Conservation (phyloP, 2,888 invertebrate genomes). For the Lasius platythorax region DNA sequence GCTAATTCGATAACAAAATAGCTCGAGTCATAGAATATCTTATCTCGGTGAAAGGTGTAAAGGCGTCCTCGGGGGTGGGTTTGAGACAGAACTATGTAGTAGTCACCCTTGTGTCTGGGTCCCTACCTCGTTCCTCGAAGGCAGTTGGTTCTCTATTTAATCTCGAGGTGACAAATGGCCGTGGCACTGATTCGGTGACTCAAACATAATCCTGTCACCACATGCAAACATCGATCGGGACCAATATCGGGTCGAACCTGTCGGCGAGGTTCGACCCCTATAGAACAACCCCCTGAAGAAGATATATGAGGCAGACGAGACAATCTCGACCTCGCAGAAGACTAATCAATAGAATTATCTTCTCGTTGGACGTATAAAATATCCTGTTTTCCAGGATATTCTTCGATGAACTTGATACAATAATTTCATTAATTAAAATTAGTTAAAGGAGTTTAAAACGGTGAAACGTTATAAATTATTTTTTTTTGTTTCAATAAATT, state of each 20-base stretch:
- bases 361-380: conserved; percentile 36
- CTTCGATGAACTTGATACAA: not conserved
- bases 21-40: conserved; percentile 57
- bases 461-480: not conserved
- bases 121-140: conserved; percentile 67
- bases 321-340: conserved; percentile 46
- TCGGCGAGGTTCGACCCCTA: conserved; percentile 51
- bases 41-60: conserved; percentile 61
- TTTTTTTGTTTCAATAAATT: conserved; percentile 10
- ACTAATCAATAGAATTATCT: conserved; percentile 63
- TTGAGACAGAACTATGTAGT: conserved; percentile 56
- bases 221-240: conserved; percentile 82
- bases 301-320: conserved; percentile 59
- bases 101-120: conserved; percentile 67
- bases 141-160: conserved; percentile 83
- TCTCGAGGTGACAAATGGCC: conserved; percentile 84
- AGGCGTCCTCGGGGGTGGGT: conserved; percentile 40
- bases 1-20: conserved; percentile 59
- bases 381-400: conserved; percentile 15
- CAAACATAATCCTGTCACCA: conserved; percentile 83
- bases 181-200: conserved; percentile 83
- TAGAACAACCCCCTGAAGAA: conserved; percentile 48
- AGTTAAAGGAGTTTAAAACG: not conserved
- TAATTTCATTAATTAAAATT: conserved; percentile 20
- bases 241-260: conserved; percentile 75